Evolutionary conservation across 2,888 invertebrate genomes (phyloP).

Genomic region (Lithosia quadra): DNA sequence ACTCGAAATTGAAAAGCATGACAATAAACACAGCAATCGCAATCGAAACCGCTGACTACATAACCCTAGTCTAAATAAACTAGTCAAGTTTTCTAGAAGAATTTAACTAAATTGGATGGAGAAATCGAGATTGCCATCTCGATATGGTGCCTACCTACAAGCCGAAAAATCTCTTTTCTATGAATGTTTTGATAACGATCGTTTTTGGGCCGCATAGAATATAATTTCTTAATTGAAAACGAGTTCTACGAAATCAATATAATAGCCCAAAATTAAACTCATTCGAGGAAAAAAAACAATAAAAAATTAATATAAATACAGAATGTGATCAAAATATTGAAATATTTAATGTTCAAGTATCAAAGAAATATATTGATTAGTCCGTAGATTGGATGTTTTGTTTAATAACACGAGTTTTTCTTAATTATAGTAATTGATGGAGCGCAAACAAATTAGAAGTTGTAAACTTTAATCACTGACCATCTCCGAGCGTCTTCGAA

Average conservation of each 20-base stretch:
- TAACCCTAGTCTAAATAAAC: background rate
- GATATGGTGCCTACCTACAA: constrained; percentile 6
- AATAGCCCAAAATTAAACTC: constrained; percentile 23
- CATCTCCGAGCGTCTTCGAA: constrained; percentile 43
- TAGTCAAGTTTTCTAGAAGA: background rate
- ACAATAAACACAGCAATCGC: background rate
- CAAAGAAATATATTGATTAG: constrained; percentile 25
- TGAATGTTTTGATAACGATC: constrained; percentile 13
- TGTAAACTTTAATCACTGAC: constrained; percentile 54
- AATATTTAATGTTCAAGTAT: constrained; percentile 20
- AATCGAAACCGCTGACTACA: background rate
- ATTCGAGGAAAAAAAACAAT: constrained; percentile 27
- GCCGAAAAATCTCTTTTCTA: constrained; percentile 14
- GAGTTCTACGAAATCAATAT: constrained; percentile 18
- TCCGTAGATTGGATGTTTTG: constrained; percentile 36
- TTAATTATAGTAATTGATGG: constrained; percentile 54
- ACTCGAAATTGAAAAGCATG: background rate
- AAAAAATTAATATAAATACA: constrained; percentile 23
- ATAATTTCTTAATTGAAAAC: constrained; percentile 33
- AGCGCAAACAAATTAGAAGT: constrained; percentile 57
- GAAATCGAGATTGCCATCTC: constrained; percentile 14
- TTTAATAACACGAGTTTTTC: constrained; percentile 38
- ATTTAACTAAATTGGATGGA: constrained; percentile 20
- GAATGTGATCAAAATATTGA: constrained; percentile 25
- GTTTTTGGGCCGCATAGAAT: constrained; percentile 12